Evolutionary conservation across 2,888 invertebrate species (phyloP).

Genomic region (Thumatha senex): DNA sequence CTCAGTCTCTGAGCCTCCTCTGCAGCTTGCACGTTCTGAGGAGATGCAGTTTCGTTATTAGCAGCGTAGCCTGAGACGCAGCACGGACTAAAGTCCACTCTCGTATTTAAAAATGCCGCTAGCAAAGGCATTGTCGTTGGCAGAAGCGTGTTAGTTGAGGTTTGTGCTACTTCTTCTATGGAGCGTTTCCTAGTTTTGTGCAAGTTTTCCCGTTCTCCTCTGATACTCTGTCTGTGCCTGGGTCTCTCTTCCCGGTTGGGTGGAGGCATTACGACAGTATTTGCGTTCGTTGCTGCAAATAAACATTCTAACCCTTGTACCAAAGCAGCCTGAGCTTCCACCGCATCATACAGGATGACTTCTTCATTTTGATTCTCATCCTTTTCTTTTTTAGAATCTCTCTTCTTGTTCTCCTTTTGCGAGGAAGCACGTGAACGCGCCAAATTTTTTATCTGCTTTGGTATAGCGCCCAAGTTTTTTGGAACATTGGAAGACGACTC

Average conservation of each 20-base stretch:
- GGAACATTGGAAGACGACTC: conserved; percentile 78
- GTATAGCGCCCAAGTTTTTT: conserved; percentile 88
- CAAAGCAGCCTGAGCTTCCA: conserved; percentile 82
- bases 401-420: conserved; percentile 81
- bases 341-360: conserved; percentile 71
- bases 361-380: conserved; percentile 74
- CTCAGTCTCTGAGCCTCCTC: conserved; percentile 68
- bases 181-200: conserved; percentile 78
- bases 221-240: conserved; percentile 66
- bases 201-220: conserved; percentile 71
- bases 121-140: conserved; percentile 85
- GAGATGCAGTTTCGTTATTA: conserved; percentile 55
- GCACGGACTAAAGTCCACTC: conserved; percentile 80
- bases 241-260: conserved; percentile 69
- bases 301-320: conserved; percentile 81
- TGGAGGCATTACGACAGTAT: conserved; percentile 77
- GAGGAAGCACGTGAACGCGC: conserved; percentile 82
- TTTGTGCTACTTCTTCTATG: conserved; percentile 85
- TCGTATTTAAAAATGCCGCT: conserved; percentile 85
- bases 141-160: conserved; percentile 86
- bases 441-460: conserved; percentile 85
- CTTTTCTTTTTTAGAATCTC: conserved; percentile 74
- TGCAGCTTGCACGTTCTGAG: conserved; percentile 51
- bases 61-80: conserved; percentile 50
- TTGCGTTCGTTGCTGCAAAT: conserved; percentile 77